A percentile compares a stretch with the other conserved stretches of the same genome.
phyloP scores from a whole-genome alignment of 2,113 vertebrate species.

The Nothoprocta perdicaria region DNA sequence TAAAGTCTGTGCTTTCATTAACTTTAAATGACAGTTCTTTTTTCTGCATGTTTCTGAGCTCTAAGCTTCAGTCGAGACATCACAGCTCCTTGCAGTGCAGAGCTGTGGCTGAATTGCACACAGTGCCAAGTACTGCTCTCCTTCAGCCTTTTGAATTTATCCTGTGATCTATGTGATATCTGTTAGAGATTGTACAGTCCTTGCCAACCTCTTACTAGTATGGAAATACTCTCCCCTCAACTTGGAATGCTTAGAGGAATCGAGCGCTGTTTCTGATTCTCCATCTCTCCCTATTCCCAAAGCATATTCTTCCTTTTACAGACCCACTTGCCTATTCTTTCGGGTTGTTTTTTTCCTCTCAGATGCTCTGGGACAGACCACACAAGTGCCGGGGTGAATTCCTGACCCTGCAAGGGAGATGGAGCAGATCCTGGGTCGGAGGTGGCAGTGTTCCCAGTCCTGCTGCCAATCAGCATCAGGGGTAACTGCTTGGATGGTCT shows the following conservation, averaged over 20 bases:
- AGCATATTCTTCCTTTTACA: not conserved
- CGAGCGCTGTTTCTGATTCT: not conserved
- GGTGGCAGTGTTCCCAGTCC: not conserved
- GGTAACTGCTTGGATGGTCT: not conserved
- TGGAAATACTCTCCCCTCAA: not conserved
- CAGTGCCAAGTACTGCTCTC: not conserved
- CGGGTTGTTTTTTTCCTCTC: not conserved
- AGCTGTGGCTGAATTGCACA: not conserved
- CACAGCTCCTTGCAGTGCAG: accelerated
- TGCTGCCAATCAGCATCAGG: not conserved
- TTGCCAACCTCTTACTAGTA: not conserved
- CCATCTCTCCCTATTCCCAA: not conserved
- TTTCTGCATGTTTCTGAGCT: not conserved
- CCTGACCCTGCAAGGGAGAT: not conserved
- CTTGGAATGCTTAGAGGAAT: not conserved
- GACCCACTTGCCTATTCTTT: not conserved
- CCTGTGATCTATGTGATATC: not conserved
- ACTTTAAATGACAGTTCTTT: not conserved
- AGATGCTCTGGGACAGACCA: not conserved
- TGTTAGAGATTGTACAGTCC: not conserved
- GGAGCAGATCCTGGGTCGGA: not conserved
- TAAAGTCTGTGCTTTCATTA: not conserved
- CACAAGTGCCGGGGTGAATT: not conserved
- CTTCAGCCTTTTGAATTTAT: not conserved
- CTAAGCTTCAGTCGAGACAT: not conserved